Evolutionary conservation across 2,888 invertebrate genomes (phyloP).

Genomic region (Ernsta delagoae): DNA sequence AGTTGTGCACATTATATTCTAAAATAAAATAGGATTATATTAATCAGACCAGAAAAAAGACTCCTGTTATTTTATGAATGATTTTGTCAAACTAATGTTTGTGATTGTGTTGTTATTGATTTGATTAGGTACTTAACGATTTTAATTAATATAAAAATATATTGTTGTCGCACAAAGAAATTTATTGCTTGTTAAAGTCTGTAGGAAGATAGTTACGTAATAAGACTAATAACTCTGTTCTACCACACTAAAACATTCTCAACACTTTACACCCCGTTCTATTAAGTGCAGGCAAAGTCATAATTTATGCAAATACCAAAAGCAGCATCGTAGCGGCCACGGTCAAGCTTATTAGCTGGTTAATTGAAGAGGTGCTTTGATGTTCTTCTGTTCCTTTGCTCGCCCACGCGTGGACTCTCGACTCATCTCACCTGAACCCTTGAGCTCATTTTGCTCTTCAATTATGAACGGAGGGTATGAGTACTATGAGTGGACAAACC

Average conservation of each 20-base stretch:
- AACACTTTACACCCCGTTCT: not conserved
- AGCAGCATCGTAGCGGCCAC: conserved; percentile 28
- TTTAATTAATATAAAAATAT: too few relatives aligned
- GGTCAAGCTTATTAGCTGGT: conserved; percentile 77
- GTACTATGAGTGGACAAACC: conserved; percentile 20
- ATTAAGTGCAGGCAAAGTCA: conserved; percentile 24
- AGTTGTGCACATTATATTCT: too few relatives aligned
- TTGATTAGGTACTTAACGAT: too few relatives aligned
- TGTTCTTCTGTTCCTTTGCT: conserved; percentile 58
- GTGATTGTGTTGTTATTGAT: too few relatives aligned
- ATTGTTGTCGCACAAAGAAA: too few relatives aligned
- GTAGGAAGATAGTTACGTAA: too few relatives aligned
- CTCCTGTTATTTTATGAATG: too few relatives aligned
- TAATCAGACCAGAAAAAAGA: too few relatives aligned
- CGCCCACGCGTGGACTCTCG: conserved; percentile 53
- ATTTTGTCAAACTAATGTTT: too few relatives aligned
- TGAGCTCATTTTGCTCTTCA: conserved; percentile 17
- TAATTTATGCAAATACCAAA: conserved; percentile 28
- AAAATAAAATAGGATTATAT: too few relatives aligned
- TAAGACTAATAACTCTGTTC: too few relatives aligned
- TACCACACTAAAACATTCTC: not conserved
- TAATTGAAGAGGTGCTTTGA: conserved; percentile 72
- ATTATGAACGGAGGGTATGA: conserved; percentile 8
- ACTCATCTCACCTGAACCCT: conserved; percentile 50
- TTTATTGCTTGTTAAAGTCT: too few relatives aligned